Evolutionary conservation across 2,113 vertebrate species (phyloP).

Genomic region (Eublepharis macularius): DNA sequence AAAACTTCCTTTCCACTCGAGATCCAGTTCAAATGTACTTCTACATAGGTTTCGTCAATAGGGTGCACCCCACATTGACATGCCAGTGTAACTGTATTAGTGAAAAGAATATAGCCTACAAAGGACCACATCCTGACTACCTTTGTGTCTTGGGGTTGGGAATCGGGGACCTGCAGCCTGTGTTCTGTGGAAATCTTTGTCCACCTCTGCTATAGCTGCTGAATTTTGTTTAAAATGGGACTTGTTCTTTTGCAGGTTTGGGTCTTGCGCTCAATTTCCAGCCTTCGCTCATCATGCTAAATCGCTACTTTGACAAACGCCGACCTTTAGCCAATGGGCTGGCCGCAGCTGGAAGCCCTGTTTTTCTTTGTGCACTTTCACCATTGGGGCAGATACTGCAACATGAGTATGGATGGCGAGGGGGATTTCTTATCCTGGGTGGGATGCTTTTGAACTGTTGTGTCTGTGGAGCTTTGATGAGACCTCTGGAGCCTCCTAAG

Average conservation of each 20-base stretch:
- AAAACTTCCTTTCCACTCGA: no score
- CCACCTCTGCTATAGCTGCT: not conserved
- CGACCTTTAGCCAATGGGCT: conserved; percentile 93
- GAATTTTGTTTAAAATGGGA: not conserved
- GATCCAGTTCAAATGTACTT: not conserved
- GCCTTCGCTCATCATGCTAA: conserved; percentile 96
- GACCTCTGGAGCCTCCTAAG: conserved; percentile 79
- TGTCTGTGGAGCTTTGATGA: conserved; percentile 91
- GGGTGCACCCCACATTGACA: not conserved
- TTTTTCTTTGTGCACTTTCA: conserved; percentile 91
- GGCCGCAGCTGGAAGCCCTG: conserved; percentile 91
- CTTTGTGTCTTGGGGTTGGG: not conserved
- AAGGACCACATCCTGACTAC: no score
- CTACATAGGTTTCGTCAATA: not conserved
- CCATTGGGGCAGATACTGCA: conserved; percentile 91
- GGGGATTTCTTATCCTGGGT: conserved; percentile 92
- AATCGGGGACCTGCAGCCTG: not conserved
- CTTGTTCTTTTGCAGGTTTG: conserved; percentile 78
- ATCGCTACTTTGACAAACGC: conserved; percentile 90
- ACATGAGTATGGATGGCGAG: conserved; percentile 88
- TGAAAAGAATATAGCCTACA: not conserved
- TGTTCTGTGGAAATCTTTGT: not conserved
- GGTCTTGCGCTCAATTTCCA: conserved; percentile 95
- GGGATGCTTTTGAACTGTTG: conserved; percentile 94
- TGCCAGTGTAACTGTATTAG: not conserved